Conservation (phyloP, 1,140 invertebrate species). For the Acromyrmex charruanus region DNA sequence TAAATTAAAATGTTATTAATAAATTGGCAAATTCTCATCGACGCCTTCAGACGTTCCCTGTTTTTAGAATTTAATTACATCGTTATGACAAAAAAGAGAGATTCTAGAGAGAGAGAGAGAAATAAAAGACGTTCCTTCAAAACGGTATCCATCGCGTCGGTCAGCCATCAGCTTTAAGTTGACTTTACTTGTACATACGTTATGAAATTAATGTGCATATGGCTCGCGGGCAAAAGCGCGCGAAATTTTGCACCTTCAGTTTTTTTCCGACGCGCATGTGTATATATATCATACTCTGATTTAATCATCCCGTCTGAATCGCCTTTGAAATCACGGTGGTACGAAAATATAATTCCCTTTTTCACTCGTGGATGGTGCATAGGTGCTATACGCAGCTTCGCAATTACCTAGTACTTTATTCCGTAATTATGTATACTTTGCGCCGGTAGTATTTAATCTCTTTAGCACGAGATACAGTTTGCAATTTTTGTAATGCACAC, state of each 20-base stretch:
- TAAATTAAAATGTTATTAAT: no score
- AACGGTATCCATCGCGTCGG: slow-evolving; percentile 1
- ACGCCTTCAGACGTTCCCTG: background rate
- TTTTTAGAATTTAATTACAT: slow-evolving; percentile 40
- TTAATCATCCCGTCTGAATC: slow-evolving; percentile 63
- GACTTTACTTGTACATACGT: slow-evolving; percentile 16
- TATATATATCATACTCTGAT: slow-evolving; percentile 48
- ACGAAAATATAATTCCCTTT: slow-evolving; percentile 64
- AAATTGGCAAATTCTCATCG: background rate
- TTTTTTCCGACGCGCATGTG: slow-evolving; percentile 21
- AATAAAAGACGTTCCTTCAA: slow-evolving; percentile 24
- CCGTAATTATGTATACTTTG: slow-evolving; percentile 61
- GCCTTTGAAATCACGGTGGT: slow-evolving; percentile 60
- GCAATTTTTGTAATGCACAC: slow-evolving; percentile 53
- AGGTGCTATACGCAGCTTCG: slow-evolving; percentile 46
- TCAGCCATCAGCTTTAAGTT: slow-evolving; percentile 8
- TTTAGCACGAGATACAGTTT: slow-evolving; percentile 44
- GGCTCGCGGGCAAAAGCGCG: slow-evolving; percentile 10
- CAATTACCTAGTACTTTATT: slow-evolving; percentile 62
- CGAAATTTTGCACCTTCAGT: slow-evolving; percentile 53
- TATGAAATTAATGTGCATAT: slow-evolving; percentile 56
- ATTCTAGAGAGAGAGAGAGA: no score
- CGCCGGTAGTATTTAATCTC: slow-evolving; percentile 58
- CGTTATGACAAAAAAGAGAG: background rate
- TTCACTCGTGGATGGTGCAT: slow-evolving; percentile 35